Evolutionary conservation across 2,113 vertebrate genomes (phyloP).

Genomic region (Pelecanus crispus): DNA sequence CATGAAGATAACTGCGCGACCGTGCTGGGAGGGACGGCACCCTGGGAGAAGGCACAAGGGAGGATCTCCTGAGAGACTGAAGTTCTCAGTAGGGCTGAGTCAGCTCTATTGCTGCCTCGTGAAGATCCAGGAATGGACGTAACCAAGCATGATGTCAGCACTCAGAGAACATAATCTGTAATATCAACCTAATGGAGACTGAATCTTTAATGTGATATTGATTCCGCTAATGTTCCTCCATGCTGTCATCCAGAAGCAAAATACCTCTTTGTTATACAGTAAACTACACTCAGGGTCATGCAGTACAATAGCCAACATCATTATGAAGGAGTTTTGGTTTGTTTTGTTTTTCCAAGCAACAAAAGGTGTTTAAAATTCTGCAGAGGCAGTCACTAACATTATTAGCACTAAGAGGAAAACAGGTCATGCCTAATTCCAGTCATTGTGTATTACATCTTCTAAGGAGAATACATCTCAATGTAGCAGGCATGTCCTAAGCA

Average conservation of each 20-base stretch:
- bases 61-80: background rate
- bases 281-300: background rate
- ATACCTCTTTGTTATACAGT: background rate
- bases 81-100: background rate
- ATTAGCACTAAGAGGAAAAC: background rate
- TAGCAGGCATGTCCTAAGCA: background rate
- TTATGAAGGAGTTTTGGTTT: background rate
- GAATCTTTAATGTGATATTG: constrained; percentile 64
- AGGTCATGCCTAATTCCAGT: background rate
- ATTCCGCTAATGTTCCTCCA: constrained; percentile 64
- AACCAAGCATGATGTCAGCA: constrained; percentile 45
- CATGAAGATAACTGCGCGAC: background rate
- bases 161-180: constrained; percentile 46
- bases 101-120: constrained; percentile 6
- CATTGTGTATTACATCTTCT: background rate
- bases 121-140: background rate
- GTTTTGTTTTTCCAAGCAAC: background rate
- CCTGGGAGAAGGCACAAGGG: rapidly evolving
- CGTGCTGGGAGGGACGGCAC: rapidly evolving
- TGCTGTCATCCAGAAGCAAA: constrained; percentile 33
- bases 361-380: background rate
- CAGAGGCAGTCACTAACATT: background rate
- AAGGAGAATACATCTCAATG: background rate
- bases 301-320: background rate
- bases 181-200: constrained; percentile 62